Evolutionary conservation across 2,113 vertebrate species (phyloP).

Genomic region (Sitta europaea): DNA sequence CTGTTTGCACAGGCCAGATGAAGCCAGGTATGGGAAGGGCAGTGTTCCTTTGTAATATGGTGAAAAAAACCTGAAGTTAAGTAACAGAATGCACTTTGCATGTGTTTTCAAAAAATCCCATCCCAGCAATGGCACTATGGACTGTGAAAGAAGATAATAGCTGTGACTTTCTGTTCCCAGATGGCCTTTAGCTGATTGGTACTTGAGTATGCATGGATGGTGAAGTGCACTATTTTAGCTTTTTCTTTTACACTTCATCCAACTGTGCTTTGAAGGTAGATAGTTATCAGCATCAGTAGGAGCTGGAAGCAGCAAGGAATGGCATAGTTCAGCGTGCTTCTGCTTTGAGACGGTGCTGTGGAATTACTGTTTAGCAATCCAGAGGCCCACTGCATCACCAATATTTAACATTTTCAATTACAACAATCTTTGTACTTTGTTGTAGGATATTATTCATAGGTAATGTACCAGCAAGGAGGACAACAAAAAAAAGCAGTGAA

Average conservation of each 20-base stretch:
- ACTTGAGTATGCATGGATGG: background rate
- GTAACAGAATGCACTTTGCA: background rate
- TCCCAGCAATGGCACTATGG: background rate
- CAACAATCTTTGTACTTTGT: background rate
- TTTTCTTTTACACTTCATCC: background rate
- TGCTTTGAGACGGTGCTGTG: constrained; percentile 13
- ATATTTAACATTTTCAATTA: constrained; percentile 29
- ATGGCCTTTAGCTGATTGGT: background rate
- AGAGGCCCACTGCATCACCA: background rate
- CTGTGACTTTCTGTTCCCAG: background rate
- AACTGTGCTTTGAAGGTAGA: background rate
- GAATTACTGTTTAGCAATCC: constrained; percentile 16
- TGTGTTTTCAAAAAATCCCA: background rate
- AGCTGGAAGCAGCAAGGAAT: constrained; percentile 3
- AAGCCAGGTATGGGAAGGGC: background rate
- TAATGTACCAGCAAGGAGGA: background rate
- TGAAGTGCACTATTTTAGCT: background rate
- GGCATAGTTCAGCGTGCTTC: background rate
- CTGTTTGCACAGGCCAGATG: background rate
- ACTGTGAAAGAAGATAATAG: background rate
- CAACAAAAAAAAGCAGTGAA: background rate
- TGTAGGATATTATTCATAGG: background rate
- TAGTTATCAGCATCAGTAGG: background rate
- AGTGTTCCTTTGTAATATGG: background rate
- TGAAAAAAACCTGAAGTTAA: rapidly evolving